phyloP scores from a whole-genome alignment of 2,113 vertebrate species.

The Entelurus aequoreus region DNA sequence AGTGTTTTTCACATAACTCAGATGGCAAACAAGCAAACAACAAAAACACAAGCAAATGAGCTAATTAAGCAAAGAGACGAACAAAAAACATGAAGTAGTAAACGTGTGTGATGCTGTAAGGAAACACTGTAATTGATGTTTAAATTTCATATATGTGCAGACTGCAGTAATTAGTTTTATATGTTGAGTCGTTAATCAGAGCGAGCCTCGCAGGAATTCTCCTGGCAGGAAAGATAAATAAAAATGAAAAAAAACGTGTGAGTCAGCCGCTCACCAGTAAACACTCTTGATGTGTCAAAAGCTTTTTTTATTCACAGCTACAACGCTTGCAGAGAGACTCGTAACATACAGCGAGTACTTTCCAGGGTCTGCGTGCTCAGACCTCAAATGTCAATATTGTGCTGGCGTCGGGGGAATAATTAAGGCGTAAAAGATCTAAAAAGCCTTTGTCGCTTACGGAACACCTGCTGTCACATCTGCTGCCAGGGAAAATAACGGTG shows the following conservation, averaged over 20 bases:
- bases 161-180: not conserved
- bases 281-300: not conserved
- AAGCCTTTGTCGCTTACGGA: constrained; percentile 1
- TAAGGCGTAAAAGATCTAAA: constrained; percentile 7
- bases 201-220: not conserved
- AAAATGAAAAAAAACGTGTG: not conserved
- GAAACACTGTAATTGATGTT: no score
- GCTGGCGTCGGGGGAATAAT: constrained; percentile 2
- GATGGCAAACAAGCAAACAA: no score
- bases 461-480: constrained; percentile 8
- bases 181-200: not conserved
- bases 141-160: not conserved
- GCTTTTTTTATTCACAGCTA: no score
- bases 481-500: not conserved
- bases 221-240: not conserved
- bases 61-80: no score
- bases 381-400: constrained; percentile 11
- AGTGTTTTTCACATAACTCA: no score
- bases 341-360: not conserved
- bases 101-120: no score
- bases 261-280: not conserved
- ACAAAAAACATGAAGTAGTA: no score
- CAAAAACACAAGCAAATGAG: no score
- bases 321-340: not conserved
- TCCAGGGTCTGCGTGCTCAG: not conserved